Conservation (phyloP, 2,888 invertebrate genomes). For the Cerastis rubricosa region DNA sequence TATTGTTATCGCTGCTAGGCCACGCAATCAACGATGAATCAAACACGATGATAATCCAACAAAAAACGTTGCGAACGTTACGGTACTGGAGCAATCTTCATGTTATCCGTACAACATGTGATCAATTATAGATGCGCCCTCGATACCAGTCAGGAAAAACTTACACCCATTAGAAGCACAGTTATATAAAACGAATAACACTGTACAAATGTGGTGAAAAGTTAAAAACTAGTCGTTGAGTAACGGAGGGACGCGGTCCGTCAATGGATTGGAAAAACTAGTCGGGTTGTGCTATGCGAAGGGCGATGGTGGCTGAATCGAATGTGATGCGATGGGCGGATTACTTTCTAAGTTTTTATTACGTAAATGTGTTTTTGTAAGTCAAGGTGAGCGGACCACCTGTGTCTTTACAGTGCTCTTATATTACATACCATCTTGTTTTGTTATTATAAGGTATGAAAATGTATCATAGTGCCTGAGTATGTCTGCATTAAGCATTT, state of each 20-base stretch:
- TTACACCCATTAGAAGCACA: constrained; percentile 86
- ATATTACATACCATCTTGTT: constrained; percentile 8
- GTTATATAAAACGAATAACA: constrained; percentile 87
- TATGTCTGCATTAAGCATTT: too few relatives aligned
- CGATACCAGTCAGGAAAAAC: constrained; percentile 83
- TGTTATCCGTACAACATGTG: constrained; percentile 73
- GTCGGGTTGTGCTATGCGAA: constrained; percentile 62
- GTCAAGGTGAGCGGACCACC: constrained; percentile 67
- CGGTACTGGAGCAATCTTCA: constrained; percentile 73
- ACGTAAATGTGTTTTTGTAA: constrained; percentile 64
- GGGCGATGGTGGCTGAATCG: constrained; percentile 35
- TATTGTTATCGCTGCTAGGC: constrained; percentile 38
- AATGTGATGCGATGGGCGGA: constrained; percentile 48
- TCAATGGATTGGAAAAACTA: constrained; percentile 83
- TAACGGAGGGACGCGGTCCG: constrained; percentile 75
- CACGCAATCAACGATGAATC: constrained; percentile 45
- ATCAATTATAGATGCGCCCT: constrained; percentile 86
- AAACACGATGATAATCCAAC: constrained; percentile 36
- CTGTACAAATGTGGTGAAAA: constrained; percentile 80
- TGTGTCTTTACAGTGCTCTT: constrained; percentile 50
- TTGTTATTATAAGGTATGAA: constrained; percentile 5
- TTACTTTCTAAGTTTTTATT: constrained; percentile 68
- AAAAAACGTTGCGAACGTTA: constrained; percentile 59
- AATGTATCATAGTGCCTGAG: constrained; percentile 4
- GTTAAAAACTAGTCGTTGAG: constrained; percentile 73